phyloP scores from a whole-genome alignment of 2,888 invertebrate genomes.

The Athalia rosae region DNA sequence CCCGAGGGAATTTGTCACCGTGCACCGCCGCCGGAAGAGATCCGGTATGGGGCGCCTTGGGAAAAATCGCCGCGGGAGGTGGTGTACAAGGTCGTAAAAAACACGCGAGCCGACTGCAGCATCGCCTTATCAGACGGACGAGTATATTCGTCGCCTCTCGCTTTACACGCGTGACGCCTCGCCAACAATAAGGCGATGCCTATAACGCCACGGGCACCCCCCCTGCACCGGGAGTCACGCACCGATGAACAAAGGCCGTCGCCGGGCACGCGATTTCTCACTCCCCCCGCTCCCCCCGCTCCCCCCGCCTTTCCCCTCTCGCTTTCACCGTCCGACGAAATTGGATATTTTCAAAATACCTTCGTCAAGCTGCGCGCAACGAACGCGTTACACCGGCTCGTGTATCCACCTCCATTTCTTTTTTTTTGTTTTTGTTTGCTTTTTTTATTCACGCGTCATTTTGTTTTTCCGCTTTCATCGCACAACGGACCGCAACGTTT shows the following conservation, averaged over 20 bases:
- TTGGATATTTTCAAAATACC: conserved; percentile 40
- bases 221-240: conserved; percentile 24
- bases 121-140: conserved; percentile 38
- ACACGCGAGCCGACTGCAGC: conserved; percentile 30
- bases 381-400: neutral
- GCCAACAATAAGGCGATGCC: neutral
- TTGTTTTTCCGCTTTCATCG: neutral
- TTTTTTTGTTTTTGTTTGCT: too few relatives aligned
- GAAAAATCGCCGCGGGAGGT: conserved; percentile 12
- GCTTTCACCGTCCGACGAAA: conserved; percentile 6
- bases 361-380: neutral
- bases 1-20: conserved; percentile 7
- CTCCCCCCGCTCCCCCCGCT: too few relatives aligned
- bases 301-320: neutral
- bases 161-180: conserved; percentile 23
- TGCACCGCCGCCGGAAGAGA: neutral
- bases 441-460: neutral
- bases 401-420: neutral
- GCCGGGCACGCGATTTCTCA: conserved; percentile 24
- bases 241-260: conserved; percentile 35
- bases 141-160: conserved; percentile 22
- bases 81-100: conserved; percentile 4
- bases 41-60: neutral
- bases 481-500: neutral
- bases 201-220: conserved; percentile 19